Evolutionary conservation across 2,797 vertebrate species (phyloP).

Genomic region (Steatocranus sp.): DNA sequence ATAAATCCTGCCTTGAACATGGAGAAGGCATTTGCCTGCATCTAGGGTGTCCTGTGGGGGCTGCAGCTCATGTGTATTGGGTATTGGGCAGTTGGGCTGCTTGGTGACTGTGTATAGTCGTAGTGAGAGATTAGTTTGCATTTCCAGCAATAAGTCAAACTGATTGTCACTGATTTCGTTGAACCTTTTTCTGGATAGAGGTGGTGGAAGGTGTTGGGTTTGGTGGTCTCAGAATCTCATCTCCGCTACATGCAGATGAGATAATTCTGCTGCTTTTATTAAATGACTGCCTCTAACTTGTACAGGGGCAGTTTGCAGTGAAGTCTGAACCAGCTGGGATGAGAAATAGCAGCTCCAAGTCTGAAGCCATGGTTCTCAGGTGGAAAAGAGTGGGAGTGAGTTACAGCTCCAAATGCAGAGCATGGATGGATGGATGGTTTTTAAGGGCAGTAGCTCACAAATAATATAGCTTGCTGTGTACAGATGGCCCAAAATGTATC

Average conservation of each 20-base stretch:
- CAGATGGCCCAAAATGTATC: rapidly evolving
- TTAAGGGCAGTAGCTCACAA: rapidly evolving
- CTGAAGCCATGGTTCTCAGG: background rate
- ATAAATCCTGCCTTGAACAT: background rate
- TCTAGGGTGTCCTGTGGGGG: background rate
- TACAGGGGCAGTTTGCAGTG: rapidly evolving
- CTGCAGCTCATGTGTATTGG: background rate
- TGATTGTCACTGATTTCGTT: rapidly evolving
- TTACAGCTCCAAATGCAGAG: background rate
- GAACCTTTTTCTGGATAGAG: background rate
- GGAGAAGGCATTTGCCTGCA: rapidly evolving
- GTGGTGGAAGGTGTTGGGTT: background rate
- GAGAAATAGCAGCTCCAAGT: background rate
- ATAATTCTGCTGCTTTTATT: background rate
- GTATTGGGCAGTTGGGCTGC: background rate
- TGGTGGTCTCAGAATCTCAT: background rate
- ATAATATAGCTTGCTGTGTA: background rate
- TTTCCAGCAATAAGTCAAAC: background rate
- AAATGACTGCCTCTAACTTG: background rate
- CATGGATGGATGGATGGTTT: background rate
- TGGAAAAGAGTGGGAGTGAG: background rate
- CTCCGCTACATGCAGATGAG: background rate
- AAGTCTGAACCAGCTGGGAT: background rate
- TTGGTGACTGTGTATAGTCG: background rate
- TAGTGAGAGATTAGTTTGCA: background rate